These are phyloP conservation scores for Nemapogon koenigi DNA, from an alignment of 2,888 invertebrate species.

Conservation along the genomic window DNA sequence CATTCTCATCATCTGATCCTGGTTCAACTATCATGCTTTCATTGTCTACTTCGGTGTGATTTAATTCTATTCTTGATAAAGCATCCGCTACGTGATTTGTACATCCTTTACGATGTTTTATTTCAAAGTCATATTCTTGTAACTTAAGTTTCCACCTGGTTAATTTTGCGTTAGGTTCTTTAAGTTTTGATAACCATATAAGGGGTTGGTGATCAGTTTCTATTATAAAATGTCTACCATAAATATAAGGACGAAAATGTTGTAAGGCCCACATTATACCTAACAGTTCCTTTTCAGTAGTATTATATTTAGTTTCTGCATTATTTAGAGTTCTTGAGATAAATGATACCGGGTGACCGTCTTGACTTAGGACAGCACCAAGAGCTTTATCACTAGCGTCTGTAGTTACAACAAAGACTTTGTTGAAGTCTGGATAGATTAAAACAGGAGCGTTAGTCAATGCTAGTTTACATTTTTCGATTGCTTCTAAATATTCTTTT, in stretches of 20 bases:
- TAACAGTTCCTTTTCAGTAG: conserved; percentile 1
- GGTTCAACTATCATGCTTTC: neutral
- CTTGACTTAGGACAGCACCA: conserved; percentile 23
- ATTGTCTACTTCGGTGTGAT: neutral
- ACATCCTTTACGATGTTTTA: too few relatives aligned
- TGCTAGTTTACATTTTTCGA: neutral
- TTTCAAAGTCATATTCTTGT: conserved; percentile 5
- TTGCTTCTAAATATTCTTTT: neutral
- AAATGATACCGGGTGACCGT: conserved; percentile 15
- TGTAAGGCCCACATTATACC: neutral
- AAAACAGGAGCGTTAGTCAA: neutral
- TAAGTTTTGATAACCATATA: neutral
- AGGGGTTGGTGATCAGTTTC: conserved; percentile 5
- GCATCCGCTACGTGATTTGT: too few relatives aligned
- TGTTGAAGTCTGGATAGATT: neutral
- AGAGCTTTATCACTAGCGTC: conserved; percentile 24
- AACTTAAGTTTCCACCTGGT: conserved; percentile 4
- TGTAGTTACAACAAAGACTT: conserved; percentile 12
- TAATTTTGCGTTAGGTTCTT: conserved; percentile 6
- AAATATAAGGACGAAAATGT: conserved; percentile 1
- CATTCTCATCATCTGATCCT: neutral
- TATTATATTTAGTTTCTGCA: too few relatives aligned
- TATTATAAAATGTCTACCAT: conserved; percentile 2
- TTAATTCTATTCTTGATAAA: neutral
- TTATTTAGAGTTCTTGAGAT: conserved; percentile 1